Evolutionary conservation across 2,888 invertebrate genomes (phyloP).

Genomic region (Seira musarum): DNA sequence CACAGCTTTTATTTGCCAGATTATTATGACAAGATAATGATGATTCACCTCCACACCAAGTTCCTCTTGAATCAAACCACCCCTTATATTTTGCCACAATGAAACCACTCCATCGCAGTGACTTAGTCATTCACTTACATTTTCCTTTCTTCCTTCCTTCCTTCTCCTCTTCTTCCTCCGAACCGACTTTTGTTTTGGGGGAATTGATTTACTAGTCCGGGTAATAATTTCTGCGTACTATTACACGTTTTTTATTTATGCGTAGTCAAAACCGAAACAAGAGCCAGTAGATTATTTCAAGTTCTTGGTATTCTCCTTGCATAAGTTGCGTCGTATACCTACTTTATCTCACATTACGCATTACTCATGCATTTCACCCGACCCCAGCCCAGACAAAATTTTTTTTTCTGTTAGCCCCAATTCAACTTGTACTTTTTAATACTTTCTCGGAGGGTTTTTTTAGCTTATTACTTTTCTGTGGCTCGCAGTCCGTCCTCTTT

Average conservation of each 20-base stretch:
- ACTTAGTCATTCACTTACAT: constrained; percentile 56
- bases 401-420: constrained; percentile 2
- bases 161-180: constrained; percentile 15
- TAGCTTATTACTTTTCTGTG: constrained; percentile 33
- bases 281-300: constrained; percentile 30
- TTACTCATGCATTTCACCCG: constrained; percentile 41
- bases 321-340: constrained; percentile 31
- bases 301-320: constrained; percentile 50
- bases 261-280: constrained; percentile 48
- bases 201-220: constrained; percentile 64
- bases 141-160: constrained; percentile 29
- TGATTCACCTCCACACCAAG: constrained; percentile 67
- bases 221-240: constrained; percentile 58
- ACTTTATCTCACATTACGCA: constrained; percentile 37
- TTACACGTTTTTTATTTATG: constrained; percentile 47
- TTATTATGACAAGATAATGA: constrained; percentile 70
- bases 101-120: constrained; percentile 31
- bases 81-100: constrained; percentile 45
- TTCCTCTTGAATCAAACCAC: constrained; percentile 27
- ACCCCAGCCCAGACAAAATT: constrained; percentile 30
- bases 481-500: constrained; percentile 51
- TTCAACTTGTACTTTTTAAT: constrained; percentile 53
- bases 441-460: constrained; percentile 43
- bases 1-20: constrained; percentile 61
- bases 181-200: constrained; percentile 24